Base-by-base conservation (phyloP, 2,888 invertebrate species). In the Drosophila paracracens region DNA sequence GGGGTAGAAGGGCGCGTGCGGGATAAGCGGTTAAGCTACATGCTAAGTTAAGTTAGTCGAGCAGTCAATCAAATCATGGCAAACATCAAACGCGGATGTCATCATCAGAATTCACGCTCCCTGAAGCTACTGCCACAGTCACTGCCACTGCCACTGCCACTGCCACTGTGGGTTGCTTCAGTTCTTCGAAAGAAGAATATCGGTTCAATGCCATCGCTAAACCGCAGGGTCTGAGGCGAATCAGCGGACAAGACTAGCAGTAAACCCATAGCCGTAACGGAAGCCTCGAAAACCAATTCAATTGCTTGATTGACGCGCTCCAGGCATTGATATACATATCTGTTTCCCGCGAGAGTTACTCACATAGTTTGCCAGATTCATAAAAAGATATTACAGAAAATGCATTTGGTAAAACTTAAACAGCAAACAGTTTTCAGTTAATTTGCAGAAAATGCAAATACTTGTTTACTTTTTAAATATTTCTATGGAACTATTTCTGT, bases 251-350 rank as follows among this genome's bases (percentile, higher is more conserved):
- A 69, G 52, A 51, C 38, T 10, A 63, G 46, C 61, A 43, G 54
- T 57, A 60, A 64, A 67, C 4, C 62, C 46, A 50, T 68, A 73
- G 43, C 54, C 70, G 63, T 64, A 69, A 66, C 76, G 76, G 62
- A 78, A 88, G 76, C 86, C 86, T 78, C 81, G 73, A 75, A 83
- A 84, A 74, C 61, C 78, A 78, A 86, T 86, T 81, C 74, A 76
- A 78, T 75, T 83, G 74, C 62, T 60, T 73, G 86, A 88, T 81
- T 86, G 81, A 70, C 59, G 51, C 69, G 63, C 70, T 57, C n/a
- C 64, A 38, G 60, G 64, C 67, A 52, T 27, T 38, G 36, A 57
- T 59, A 46, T 40, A 38, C 40, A 40, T 46, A 50, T 54, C 53
- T 21, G 16, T 31, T 50, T 50, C 31, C 51, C 38, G 52, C 61